Conservation (phyloP, 92 coral and sea anemone genomes). For the Heteractis magnifica region DNA sequence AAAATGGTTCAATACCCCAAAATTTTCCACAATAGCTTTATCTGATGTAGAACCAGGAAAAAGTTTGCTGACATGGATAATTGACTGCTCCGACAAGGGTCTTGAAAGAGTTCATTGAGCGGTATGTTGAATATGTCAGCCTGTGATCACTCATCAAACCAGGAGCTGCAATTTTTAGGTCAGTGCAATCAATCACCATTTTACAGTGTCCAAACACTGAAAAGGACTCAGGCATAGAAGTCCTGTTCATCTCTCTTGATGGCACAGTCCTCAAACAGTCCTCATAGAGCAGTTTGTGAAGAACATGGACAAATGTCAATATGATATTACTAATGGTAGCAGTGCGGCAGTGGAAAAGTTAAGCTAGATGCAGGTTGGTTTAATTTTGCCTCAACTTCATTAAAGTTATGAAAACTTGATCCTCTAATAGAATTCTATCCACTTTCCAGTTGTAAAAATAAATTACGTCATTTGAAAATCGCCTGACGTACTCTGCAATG, state of each 20-base stretch:
- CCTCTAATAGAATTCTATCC: conserved; percentile 41
- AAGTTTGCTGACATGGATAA: conserved; percentile 30
- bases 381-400: conserved; percentile 57
- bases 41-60: conserved; percentile 40
- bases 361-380: conserved; percentile 56
- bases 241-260: conserved; percentile 34
- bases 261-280: conserved; percentile 43
- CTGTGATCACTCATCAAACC: conserved; percentile 46
- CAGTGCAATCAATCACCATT: conserved; percentile 46
- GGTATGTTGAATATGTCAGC: conserved; percentile 29
- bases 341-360: conserved; percentile 47
- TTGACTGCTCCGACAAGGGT: conserved; percentile 21
- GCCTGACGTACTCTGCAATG: conserved; percentile 34
- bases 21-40: conserved; percentile 34
- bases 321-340: conserved; percentile 47
- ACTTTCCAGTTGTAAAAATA: conserved; percentile 64
- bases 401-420: conserved; percentile 51
- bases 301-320: conserved; percentile 38
- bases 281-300: conserved; percentile 36
- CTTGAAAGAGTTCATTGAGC: conserved; percentile 30
- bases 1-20: conserved; percentile 31
- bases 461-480: conserved; percentile 20
- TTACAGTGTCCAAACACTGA: conserved; percentile 38
- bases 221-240: conserved; percentile 42
- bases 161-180: conserved; percentile 37